Conservation (phyloP, 2,113 vertebrate genomes). For the Cyprinodon tularosa region DNA sequence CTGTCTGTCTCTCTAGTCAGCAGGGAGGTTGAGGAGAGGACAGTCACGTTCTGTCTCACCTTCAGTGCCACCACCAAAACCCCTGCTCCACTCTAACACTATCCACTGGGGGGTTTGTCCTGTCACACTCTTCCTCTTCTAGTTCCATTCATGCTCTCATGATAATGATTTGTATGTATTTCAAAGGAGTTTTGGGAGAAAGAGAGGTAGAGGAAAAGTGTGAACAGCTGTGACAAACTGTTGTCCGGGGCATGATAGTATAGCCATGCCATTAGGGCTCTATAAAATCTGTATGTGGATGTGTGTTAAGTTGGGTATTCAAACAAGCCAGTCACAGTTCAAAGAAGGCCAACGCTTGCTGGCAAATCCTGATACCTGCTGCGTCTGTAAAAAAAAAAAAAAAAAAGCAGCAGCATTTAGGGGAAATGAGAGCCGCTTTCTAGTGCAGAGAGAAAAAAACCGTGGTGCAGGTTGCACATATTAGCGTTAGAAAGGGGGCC, state of each 20-base stretch:
- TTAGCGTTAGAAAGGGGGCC: conserved; percentile 39
- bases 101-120: conserved; percentile 27
- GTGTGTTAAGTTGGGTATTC: conserved; percentile 46
- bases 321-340: conserved; percentile 61
- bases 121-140: conserved; percentile 34
- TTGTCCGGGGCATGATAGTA: conserved; percentile 66
- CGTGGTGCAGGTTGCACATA: conserved; percentile 43
- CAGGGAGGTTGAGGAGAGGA: conserved; percentile 35
- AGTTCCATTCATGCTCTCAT: conserved; percentile 39
- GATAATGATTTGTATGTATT: conserved; percentile 63
- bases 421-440: conserved; percentile 51
- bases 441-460: conserved; percentile 23
- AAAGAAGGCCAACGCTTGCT: conserved; percentile 58
- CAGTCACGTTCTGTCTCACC: conserved; percentile 56
- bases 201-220: conserved; percentile 49
- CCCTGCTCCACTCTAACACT: conserved; percentile 14
- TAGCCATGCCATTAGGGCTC: conserved; percentile 64
- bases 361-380: conserved; percentile 60
- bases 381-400: conserved; percentile 51
- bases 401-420: conserved; percentile 31
- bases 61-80: conserved; percentile 50
- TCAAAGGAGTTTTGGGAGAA: conserved; percentile 39
- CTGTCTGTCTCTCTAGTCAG: conserved; percentile 40
- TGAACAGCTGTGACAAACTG: conserved; percentile 76
- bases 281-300: conserved; percentile 61